These are phyloP conservation scores for Urocyon cinereoargenteus DNA, from an alignment of 2,797 vertebrate genomes.

Conservation along the genomic window DNA sequence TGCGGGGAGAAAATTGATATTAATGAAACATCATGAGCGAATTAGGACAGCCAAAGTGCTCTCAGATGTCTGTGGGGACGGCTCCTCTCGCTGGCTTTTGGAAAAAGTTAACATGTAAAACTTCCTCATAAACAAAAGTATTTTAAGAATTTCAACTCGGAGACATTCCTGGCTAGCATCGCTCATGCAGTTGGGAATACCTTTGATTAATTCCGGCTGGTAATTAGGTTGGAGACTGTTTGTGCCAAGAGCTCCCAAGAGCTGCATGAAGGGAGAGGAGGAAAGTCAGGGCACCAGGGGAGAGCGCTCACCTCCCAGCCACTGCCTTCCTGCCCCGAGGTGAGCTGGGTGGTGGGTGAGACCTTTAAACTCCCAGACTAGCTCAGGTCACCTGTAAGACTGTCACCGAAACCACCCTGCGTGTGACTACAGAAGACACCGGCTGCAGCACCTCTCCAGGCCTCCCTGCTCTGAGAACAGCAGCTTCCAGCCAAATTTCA, in stretches of 20 bases:
- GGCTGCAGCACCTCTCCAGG: not conserved
- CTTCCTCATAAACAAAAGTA: conserved; percentile 87
- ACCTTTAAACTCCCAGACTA: not conserved
- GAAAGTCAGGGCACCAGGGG: not conserved
- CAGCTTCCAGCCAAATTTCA: not conserved
- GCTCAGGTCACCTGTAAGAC: not conserved
- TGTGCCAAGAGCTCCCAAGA: conserved; percentile 74
- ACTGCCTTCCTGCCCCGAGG: not conserved
- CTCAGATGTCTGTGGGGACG: conserved; percentile 86
- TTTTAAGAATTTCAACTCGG: conserved; percentile 84
- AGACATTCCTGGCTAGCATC: conserved; percentile 85
- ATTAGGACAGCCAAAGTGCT: conserved; percentile 87
- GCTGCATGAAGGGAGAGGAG: not conserved
- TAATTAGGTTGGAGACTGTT: conserved; percentile 77
- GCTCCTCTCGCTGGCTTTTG: conserved; percentile 80
- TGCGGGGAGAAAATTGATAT: conserved; percentile 83
- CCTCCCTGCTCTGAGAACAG: not conserved
- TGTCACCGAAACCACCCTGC: not conserved
- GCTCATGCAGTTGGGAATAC: conserved; percentile 79
- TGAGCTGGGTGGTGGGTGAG: not conserved
- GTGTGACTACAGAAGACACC: not conserved
- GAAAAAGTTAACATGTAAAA: conserved; percentile 86
- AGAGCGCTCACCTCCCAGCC: not conserved
- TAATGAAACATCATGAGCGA: conserved; percentile 86
- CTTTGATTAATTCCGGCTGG: conserved; percentile 84